Evolutionary conservation across 2,113 vertebrate genomes (phyloP).

Genomic region (Channa argus): DNA sequence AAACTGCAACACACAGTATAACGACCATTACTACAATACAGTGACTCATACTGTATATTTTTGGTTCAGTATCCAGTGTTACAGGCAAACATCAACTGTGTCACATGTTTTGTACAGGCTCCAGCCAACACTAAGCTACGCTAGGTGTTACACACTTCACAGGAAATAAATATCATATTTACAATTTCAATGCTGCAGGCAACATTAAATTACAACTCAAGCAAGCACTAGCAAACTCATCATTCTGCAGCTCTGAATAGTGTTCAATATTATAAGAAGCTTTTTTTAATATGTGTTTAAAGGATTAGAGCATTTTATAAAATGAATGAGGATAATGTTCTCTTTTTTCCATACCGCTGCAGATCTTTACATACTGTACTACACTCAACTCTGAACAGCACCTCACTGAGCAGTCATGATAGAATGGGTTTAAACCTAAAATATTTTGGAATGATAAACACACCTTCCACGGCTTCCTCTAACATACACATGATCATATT

Average conservation of each 20-base stretch:
- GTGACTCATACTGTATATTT: conserved; percentile 36
- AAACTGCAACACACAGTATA: too few species aligned
- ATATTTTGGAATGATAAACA: neutral
- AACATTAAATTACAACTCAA: conserved; percentile 37
- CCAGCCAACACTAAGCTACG: neutral
- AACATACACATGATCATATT: neutral
- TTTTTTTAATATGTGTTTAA: conserved; percentile 51
- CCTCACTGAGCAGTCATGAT: neutral
- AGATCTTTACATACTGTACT: conserved; percentile 5
- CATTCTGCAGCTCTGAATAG: conserved; percentile 31
- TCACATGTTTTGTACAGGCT: neutral
- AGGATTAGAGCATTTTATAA: conserved; percentile 44
- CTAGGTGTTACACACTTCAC: conserved; percentile 7
- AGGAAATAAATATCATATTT: conserved; percentile 73
- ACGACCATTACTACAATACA: neutral
- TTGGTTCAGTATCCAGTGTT: conserved; percentile 65
- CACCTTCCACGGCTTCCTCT: neutral
- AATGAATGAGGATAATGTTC: conserved; percentile 11
- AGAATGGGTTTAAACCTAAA: neutral
- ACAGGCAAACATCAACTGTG: conserved; percentile 1
- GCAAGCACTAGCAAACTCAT: conserved; percentile 20
- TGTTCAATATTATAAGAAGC: conserved; percentile 28
- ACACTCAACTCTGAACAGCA: too few species aligned
- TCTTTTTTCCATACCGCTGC: conserved; percentile 6
- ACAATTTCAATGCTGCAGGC: conserved; percentile 44